These are phyloP conservation scores for Pygoscelis adeliae DNA, from an alignment of 2,113 vertebrate genomes.

Conservation along the genomic window DNA sequence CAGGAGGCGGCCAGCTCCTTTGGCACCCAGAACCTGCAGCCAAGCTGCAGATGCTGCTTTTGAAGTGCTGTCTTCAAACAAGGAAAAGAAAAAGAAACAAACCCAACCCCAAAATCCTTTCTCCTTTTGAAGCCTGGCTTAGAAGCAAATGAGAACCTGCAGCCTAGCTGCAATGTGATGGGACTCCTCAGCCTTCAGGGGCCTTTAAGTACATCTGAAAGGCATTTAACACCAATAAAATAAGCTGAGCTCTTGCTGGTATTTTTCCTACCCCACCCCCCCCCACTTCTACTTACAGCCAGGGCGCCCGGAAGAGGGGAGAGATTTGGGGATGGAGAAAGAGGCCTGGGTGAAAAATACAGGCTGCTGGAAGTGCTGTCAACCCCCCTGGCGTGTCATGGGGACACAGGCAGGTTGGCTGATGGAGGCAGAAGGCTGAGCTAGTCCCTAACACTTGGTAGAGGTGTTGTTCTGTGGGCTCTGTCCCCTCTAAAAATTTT, in stretches of 20 bases:
- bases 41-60: conserved; percentile 9
- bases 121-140: conserved; percentile 51
- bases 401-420: neutral
- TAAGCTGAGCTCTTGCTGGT: neutral
- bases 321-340: neutral
- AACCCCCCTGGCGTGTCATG: neutral
- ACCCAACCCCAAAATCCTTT: neutral
- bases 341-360: neutral
- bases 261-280: neutral
- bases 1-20: neutral
- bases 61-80: conserved; percentile 46
- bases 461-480: neutral
- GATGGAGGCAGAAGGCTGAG: neutral
- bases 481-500: neutral
- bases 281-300: too few species aligned
- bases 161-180: neutral
- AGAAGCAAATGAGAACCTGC: conserved; percentile 62
- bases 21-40: neutral
- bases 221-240: conserved; percentile 57
- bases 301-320: too few species aligned
- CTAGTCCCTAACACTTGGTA: neutral
- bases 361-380: neutral
- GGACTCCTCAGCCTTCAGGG: neutral
- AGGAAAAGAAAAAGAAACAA: neutral
- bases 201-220: conserved; percentile 55